Evolutionary conservation across 2,888 invertebrate species (phyloP).

Genomic region (Cephonodes hylas): DNA sequence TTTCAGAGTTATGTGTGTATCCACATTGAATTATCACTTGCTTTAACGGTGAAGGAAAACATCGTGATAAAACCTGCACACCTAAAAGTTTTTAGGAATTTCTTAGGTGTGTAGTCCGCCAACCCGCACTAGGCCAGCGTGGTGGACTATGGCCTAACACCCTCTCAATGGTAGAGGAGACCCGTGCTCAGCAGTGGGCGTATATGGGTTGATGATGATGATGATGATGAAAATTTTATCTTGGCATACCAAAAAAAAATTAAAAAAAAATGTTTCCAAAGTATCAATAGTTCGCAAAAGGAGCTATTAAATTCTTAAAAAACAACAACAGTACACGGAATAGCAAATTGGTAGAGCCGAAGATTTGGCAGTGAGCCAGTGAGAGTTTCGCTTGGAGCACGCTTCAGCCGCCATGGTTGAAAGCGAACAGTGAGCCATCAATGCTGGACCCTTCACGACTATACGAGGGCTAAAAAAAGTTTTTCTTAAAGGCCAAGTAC

Average conservation of each 20-base stretch:
- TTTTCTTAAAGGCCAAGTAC: constrained; percentile 12
- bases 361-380: constrained; percentile 20
- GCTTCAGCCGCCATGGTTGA: constrained; percentile 19
- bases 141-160: no score
- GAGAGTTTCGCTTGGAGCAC: constrained; percentile 17
- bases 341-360: constrained; percentile 12
- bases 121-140: no score
- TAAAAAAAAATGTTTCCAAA: background rate
- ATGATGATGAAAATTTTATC: no score
- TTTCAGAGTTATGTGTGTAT: no score
- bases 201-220: no score
- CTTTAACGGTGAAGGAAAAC: no score
- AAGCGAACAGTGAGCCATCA: constrained; percentile 17
- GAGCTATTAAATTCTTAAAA: background rate
- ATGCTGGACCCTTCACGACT: constrained; percentile 10
- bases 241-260: background rate
- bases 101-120: no score
- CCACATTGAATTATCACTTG: no score
- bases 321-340: constrained; percentile 2
- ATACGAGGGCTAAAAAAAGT: constrained; percentile 8
- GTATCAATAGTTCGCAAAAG: background rate
- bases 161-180: no score
- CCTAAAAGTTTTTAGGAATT: no score
- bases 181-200: no score
- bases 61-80: no score